These are phyloP conservation scores for Pterois miles DNA, from an alignment of 2,797 vertebrate genomes.

Conservation along the genomic window DNA sequence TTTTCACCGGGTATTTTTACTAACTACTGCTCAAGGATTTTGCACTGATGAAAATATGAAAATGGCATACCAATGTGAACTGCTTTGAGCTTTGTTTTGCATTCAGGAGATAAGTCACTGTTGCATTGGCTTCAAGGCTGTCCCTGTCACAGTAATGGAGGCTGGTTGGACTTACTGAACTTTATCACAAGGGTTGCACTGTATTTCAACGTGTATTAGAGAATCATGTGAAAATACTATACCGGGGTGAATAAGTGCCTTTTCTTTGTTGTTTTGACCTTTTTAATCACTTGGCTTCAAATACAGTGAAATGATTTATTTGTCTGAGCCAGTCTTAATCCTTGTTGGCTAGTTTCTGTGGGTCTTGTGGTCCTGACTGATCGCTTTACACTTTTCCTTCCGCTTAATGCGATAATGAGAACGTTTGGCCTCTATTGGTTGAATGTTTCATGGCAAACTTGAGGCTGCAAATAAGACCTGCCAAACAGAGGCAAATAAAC, in stretches of 20 bases:
- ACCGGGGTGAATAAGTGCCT: constrained; percentile 33
- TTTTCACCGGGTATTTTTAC: neutral
- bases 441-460: neutral
- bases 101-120: neutral
- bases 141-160: neutral
- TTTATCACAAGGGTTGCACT: constrained; percentile 1
- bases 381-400: neutral
- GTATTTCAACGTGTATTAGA: constrained; percentile 1
- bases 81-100: constrained; percentile 6
- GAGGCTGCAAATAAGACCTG: neutral
- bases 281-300: neutral
- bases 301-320: neutral
- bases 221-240: constrained; percentile 12
- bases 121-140: neutral
- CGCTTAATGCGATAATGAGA: neutral
- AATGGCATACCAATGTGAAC: neutral
- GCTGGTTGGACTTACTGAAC: neutral
- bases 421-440: neutral
- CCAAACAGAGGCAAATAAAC: neutral
- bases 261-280: constrained; percentile 9
- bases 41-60: neutral
- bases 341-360: neutral
- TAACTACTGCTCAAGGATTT: neutral
- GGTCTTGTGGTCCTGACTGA: neutral
- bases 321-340: neutral